Evolutionary conservation across 2,888 invertebrate species (phyloP), one percentile per base, ranked within the genome.

Genomic region (Tillus elongatus): DNA sequence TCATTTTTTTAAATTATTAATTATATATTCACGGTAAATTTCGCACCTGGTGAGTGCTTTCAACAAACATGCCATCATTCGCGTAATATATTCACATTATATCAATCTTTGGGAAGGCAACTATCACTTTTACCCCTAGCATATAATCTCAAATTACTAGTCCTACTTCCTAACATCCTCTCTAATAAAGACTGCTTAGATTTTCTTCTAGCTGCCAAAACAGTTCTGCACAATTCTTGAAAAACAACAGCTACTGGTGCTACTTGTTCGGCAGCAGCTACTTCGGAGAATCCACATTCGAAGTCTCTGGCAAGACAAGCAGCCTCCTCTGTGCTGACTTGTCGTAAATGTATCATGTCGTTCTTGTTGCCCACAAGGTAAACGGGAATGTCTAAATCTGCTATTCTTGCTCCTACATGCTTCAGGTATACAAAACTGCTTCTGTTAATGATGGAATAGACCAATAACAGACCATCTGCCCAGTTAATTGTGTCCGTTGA

Each of bases 281-380:
- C 32, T 14, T 31, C 32, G 26, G 80, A 79, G 64, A 90, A 91
- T 57, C 78, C 81, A 63, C 89, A 89, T 57, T 90, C 89, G 56
- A 85, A 83, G 61, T 89, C 87, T 61, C 88, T 84, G 6, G 89
- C 89, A 34, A 91, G 67, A 49, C 84, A 86, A 60, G 88, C 87
- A 16, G 89, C 91, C 67, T 91, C 90, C 54, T 90, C 90, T 2
- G 76, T 74, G 57, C 82, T 86, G 36, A 91, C 87, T 73, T 89
- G 87, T 52, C 90, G 72, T 47, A 91, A 67, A 64, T 91, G 90
- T 44, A 89, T 82, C 86, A 91, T 85, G 57, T 91, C 91, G 13
- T 82, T 83, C 66, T 91, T 91, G 58, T 91, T 91, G 27, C 82
- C 90, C 15, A 89, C 83, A n/a, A 91, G 71, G n/a, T 84, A 79